These are phyloP conservation scores for Yponomeuta sedellus DNA, from an alignment of 2,888 invertebrate genomes.

Conservation along the genomic window DNA sequence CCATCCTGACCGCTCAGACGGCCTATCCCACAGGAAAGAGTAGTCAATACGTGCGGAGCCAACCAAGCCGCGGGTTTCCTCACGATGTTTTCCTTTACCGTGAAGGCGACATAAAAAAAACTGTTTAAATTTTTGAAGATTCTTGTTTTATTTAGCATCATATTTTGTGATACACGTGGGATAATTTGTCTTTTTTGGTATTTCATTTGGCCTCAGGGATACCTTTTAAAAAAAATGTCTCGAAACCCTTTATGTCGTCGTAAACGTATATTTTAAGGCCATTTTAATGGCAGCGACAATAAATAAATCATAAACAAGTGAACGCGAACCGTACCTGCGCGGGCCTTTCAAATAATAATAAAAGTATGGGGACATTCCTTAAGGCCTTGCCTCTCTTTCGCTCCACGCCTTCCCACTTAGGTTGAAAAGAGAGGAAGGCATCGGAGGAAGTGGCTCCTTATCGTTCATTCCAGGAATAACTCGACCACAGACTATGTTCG, in stretches of 20 bases:
- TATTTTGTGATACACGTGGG: too few species aligned
- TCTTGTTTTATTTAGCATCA: too few species aligned
- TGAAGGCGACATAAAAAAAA: too few species aligned
- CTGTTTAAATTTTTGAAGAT: too few species aligned
- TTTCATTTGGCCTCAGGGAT: neutral
- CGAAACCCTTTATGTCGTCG: neutral
- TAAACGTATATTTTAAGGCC: neutral
- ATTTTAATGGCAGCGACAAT: slow-evolving; percentile 6
- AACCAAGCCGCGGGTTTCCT: too few species aligned
- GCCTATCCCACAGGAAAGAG: too few species aligned
- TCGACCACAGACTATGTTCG: slow-evolving; percentile 63
- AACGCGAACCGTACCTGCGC: slow-evolving; percentile 5
- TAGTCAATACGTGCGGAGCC: too few species aligned
- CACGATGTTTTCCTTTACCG: too few species aligned
- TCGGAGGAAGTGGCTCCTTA: slow-evolving; percentile 56
- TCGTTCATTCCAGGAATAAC: slow-evolving; percentile 71
- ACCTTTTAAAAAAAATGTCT: neutral
- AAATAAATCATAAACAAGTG: slow-evolving; percentile 12
- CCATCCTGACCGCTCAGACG: too few species aligned
- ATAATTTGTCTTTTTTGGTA: too few species aligned
- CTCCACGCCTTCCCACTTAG: slow-evolving; percentile 12
- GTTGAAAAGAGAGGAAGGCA: slow-evolving; percentile 34
- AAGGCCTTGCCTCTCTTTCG: slow-evolving; percentile 31
- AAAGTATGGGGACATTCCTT: slow-evolving; percentile 64
- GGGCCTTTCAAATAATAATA: slow-evolving; percentile 40